A percentile compares a stretch with the other conserved stretches of the same genome.
Evolutionary conservation across 2,888 invertebrate genomes (phyloP).

Genomic region (Blastobasis adustella): DNA sequence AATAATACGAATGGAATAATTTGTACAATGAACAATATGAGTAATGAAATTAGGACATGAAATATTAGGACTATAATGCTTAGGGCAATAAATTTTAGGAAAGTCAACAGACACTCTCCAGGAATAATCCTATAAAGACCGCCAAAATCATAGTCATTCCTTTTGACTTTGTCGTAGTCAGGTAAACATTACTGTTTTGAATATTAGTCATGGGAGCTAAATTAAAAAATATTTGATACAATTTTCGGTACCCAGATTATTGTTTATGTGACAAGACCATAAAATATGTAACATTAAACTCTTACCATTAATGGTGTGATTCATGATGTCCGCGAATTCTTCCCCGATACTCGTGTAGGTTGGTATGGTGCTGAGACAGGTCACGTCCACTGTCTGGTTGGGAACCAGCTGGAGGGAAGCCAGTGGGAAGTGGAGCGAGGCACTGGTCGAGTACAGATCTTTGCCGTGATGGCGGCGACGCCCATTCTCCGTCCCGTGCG

Average conservation of each 20-base stretch:
- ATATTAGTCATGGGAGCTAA: too few relatives aligned
- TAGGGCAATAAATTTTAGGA: too few relatives aligned
- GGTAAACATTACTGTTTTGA: too few relatives aligned
- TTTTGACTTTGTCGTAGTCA: too few relatives aligned
- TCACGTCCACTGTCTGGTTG: constrained; percentile 82
- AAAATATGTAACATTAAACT: neutral
- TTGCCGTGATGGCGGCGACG: constrained; percentile 60
- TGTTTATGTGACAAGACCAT: neutral
- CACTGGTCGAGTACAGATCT: constrained; percentile 51
- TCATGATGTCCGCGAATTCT: constrained; percentile 83
- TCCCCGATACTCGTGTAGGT: constrained; percentile 80
- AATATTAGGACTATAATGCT: too few relatives aligned
- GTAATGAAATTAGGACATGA: too few relatives aligned
- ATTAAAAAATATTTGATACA: too few relatives aligned
- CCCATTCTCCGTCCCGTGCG: constrained; percentile 51
- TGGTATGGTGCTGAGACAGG: constrained; percentile 86
- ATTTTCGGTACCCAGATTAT: neutral
- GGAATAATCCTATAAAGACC: too few relatives aligned
- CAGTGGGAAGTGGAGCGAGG: constrained; percentile 79
- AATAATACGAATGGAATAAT: too few relatives aligned
- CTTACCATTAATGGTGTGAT: constrained; percentile 82
- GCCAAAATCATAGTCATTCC: too few relatives aligned
- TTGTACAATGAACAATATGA: too few relatives aligned
- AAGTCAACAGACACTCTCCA: too few relatives aligned
- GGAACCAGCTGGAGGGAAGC: constrained; percentile 79